Evolutionary conservation across 2,113 vertebrate genomes (phyloP).

Genomic region (Osmerus mordax): DNA sequence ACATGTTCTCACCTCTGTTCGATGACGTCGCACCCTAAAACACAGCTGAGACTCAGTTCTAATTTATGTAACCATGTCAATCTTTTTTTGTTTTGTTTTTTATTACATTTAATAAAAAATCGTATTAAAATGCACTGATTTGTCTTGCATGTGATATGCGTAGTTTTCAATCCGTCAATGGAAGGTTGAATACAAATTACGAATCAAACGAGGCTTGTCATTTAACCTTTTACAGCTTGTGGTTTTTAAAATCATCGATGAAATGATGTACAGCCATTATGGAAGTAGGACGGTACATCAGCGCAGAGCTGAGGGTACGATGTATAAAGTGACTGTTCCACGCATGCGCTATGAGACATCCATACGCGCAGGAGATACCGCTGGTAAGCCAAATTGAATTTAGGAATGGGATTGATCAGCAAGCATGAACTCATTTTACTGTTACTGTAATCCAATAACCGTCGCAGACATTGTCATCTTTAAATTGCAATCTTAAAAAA

Average conservation of each 20-base stretch:
- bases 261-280: conserved; percentile 2
- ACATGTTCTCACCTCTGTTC: no score
- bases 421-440: conserved; percentile 33
- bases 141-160: not conserved
- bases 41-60: not conserved
- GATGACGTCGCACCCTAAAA: no score
- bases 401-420: conserved; percentile 49
- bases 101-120: conserved; percentile 59
- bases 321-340: conserved; percentile 2
- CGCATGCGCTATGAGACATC: conserved; percentile 69
- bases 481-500: not conserved
- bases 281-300: conserved; percentile 13
- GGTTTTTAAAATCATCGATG: not conserved
- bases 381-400: conserved; percentile 73
- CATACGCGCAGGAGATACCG: conserved; percentile 73
- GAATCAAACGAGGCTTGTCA: no score
- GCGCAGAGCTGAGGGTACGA: conserved; percentile 36
- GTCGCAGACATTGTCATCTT: not conserved
- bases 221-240: no score
- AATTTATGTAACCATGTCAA: not conserved
- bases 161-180: no score
- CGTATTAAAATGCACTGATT: conserved; percentile 28
- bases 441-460: not conserved
- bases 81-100: conserved; percentile 22
- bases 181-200: no score